phyloP scores from a whole-genome alignment of 2,888 invertebrate species.

The Trissonchulus sp. region DNA sequence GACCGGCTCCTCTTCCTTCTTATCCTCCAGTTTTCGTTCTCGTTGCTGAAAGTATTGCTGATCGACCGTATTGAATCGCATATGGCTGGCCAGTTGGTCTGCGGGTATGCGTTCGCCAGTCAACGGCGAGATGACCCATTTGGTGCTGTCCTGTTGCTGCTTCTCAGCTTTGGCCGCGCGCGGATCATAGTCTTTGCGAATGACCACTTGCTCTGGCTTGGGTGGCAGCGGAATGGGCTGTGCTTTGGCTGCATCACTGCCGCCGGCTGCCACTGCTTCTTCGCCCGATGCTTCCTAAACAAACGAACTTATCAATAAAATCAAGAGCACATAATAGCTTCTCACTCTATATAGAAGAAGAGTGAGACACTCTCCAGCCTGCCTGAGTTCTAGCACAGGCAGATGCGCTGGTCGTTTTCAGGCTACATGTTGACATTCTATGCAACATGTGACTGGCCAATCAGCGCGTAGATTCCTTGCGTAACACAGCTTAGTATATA shows the following conservation, averaged over 20 bases:
- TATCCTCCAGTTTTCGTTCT: slow-evolving; percentile 65
- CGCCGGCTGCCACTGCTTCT: slow-evolving; percentile 35
- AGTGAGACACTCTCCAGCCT: too few relatives aligned
- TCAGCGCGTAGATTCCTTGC: too few relatives aligned
- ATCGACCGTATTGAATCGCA: slow-evolving; percentile 66
- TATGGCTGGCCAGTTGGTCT: slow-evolving; percentile 93
- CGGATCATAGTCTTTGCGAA: slow-evolving; percentile 92
- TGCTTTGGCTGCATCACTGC: too few relatives aligned
- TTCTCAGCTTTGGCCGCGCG: slow-evolving; percentile 57
- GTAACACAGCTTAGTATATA: too few relatives aligned
- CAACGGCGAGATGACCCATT: slow-evolving; percentile 92
- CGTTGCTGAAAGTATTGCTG: slow-evolving; percentile 43
- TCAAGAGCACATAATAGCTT: too few relatives aligned
- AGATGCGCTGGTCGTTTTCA: too few relatives aligned
- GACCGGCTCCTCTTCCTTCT: slow-evolving; percentile 80
- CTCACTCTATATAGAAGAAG: too few relatives aligned
- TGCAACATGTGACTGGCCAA: too few relatives aligned
- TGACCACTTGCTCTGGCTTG: slow-evolving; percentile 81
- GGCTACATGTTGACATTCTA: too few relatives aligned
- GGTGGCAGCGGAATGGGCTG: slow-evolving; percentile 66
- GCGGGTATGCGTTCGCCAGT: slow-evolving; percentile 96
- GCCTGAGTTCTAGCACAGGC: too few relatives aligned
- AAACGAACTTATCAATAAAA: too few relatives aligned
- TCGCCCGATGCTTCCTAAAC: slow-evolving; percentile 30
- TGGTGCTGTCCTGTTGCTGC: slow-evolving; percentile 23